A percentile compares a stretch with the other conserved stretches of the same genome.
Conservation (phyloP, 2,113 vertebrate species). For the Stercorarius parasiticus region DNA sequence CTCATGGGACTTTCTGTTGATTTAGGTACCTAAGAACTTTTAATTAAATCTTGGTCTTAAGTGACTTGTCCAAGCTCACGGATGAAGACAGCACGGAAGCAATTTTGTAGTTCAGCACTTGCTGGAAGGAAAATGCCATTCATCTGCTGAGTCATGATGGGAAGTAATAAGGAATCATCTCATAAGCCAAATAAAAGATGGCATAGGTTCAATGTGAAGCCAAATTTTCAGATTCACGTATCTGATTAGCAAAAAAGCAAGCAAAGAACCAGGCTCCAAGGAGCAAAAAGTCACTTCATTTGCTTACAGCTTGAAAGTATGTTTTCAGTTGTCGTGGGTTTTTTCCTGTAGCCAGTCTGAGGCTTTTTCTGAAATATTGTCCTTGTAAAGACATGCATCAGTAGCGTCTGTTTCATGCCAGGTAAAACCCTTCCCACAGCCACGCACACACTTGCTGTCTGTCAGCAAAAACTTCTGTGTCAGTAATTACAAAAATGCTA, state of each 20-base stretch:
- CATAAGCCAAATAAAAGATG: neutral
- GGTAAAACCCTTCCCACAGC: conserved; percentile 47
- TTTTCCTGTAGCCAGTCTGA: neutral
- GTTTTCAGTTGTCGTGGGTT: neutral
- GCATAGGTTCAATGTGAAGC: neutral
- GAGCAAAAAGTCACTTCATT: neutral
- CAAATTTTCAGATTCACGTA: neutral
- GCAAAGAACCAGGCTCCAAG: neutral
- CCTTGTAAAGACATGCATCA: conserved; percentile 59
- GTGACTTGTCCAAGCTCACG: neutral
- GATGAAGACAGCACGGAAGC: neutral
- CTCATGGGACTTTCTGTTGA: neutral
- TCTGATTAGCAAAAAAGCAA: neutral
- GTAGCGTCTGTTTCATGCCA: conserved; percentile 34
- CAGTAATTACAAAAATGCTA: conserved; percentile 61
- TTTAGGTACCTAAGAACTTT: neutral
- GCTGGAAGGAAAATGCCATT: neutral
- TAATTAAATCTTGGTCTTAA: neutral
- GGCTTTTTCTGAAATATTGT: neutral
- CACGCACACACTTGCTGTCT: conserved; percentile 46
- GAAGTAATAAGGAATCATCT: neutral
- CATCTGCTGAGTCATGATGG: neutral
- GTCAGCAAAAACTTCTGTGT: conserved; percentile 60
- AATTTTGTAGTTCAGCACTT: neutral
- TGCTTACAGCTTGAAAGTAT: neutral